Evolutionary conservation across 1,140 invertebrate genomes (phyloP), one percentile per base, ranked within the genome.

Genomic region (Tetramorium simillimum): DNA sequence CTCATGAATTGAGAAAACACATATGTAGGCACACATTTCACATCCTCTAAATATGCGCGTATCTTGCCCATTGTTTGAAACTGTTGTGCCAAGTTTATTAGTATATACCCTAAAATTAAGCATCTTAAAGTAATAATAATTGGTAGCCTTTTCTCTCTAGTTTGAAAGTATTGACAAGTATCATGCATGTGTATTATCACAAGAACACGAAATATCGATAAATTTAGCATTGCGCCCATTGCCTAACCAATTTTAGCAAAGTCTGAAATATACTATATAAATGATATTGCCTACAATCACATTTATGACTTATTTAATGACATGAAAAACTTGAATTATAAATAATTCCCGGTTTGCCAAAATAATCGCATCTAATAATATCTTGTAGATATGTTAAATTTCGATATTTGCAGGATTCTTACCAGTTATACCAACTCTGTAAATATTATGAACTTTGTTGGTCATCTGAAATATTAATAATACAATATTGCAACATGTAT

Each of bases 401-500:
- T 70, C 16, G 1, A 81, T 1, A 24, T 14, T 56, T 3, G 12
- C 10, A 58, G 10, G 21, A 73, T 73, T 73, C 5, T 67, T n/a
- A 56, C 33, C 4, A 33, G 33, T 0, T 33, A 33, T 33, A 18
- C 18, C 49, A 78, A 37, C 16, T 78, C 24, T 75, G 6, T 67
- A 63, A 78, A 77, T 58, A 81, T 4, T 49, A 43, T 37, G 53
- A 84, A 84, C 2, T 75, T 84, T 84, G n/a, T 84, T 84, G n/a
- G 53, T 84, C 69, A 82, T 84, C 40, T 84, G 53, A 84, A 40
- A 84, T 16, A 49, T 75, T 84, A 84, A 49, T 7, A 82, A 75
- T 73, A 37, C 18, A 49, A 46, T 16, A 62, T 67, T 10, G 14
- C 1, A 73, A 60, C 53, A 60, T 46, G 46, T 46, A 37, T 24